Conservation (phyloP, 2,888 invertebrate genomes). For the Alloscopus bannaensis region DNA sequence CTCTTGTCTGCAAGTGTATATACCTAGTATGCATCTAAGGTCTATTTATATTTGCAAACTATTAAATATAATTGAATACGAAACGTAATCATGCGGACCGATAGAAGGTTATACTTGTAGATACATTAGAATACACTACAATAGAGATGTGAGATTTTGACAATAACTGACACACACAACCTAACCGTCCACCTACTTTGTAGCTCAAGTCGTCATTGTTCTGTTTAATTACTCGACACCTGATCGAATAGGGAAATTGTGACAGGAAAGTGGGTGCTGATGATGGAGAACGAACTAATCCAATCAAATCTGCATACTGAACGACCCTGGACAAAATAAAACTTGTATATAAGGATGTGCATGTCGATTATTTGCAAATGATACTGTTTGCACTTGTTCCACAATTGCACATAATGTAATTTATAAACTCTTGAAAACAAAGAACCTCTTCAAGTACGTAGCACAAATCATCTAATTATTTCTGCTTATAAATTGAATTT, state of each 20-base stretch:
- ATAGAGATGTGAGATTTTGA: too few relatives aligned
- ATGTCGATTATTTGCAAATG: background rate
- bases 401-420: background rate
- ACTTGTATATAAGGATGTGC: conserved; percentile 14
- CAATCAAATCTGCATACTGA: conserved; percentile 56
- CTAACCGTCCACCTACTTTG: conserved; percentile 36
- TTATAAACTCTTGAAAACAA: background rate
- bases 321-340: conserved; percentile 57
- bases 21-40: too few relatives aligned
- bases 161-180: too few relatives aligned
- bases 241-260: conserved; percentile 30
- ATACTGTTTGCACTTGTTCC: background rate
- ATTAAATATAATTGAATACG: background rate
- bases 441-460: conserved; percentile 1
- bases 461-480: background rate
- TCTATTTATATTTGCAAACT: too few relatives aligned
- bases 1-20: conserved; percentile 5
- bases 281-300: conserved; percentile 35
- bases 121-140: too few relatives aligned
- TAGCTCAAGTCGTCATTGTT: conserved; percentile 42
- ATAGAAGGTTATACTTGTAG: too few relatives aligned
- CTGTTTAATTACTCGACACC: conserved; percentile 33
- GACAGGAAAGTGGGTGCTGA: background rate
- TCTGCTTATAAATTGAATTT: too few relatives aligned
- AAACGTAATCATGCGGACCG: conserved; percentile 9